Evolutionary conservation across 2,797 vertebrate species (phyloP), one percentile per base, ranked within the genome.

Genomic region (Pseudochirops corinnae): DNA sequence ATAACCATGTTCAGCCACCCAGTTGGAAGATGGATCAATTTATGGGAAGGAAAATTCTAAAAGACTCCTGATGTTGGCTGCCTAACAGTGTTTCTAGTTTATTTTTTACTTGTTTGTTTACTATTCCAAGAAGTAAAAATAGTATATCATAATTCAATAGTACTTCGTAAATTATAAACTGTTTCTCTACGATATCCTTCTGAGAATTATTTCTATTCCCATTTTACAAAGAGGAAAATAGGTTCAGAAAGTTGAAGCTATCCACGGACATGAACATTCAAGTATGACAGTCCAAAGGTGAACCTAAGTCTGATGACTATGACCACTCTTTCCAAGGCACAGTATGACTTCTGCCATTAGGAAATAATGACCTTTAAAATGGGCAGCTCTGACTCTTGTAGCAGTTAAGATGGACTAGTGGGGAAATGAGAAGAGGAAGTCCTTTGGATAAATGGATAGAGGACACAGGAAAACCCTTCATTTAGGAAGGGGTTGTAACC

Each of bases 21-120:
- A 95, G 94, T 93, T 95, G 56, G 55, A 92, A 87, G 94, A 67
- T 6, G 26, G 90, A 90, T 90, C 90, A 58, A 91, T 87, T 82
- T 29, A 7, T 96, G 93, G 82, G 93, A 31, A 33, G 33, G 24
- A 11, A 56, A 91, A 60, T 91, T 90, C 55, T 33, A 26, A 90
- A 55, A n/a, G 52, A 46, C 3, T 87, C 24, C 39, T 1, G 31
- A 16, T 31, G 90, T 90, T 31, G 58, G 56, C 55, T 92, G 50
- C 11, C 0, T 10, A 16, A 87, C 14, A 87, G 24, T 50, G 39
- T 26, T 87, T 87, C 39, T 46, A 87, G 39, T 87, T 87, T 28
- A 50, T 1, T 50, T 50, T 82, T 87, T n/a, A 0, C 62, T 74
- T 46, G 74, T 24, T 39, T 39, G 62, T 82, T 46, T 50, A 46